Evolutionary conservation across 2,888 invertebrate species (phyloP), one percentile per base, ranked within the genome.

Genomic region (Lithophane socia): DNA sequence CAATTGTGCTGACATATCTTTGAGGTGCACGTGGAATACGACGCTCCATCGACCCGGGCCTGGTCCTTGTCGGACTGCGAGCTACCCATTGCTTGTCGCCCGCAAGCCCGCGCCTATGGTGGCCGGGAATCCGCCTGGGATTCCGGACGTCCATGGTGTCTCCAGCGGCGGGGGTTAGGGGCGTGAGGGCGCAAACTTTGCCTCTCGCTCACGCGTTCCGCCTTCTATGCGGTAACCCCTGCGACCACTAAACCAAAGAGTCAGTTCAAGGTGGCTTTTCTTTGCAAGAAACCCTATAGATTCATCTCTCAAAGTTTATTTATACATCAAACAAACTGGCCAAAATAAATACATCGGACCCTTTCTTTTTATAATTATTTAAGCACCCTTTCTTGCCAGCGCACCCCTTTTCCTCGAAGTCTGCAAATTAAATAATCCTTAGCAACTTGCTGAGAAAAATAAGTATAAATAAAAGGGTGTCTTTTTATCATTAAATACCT

Each of bases 371-470:
- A 68, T 63, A 84, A 79, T 83, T 79, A 83, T 84, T 71, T 72
- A 72, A 52, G 44, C 67, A 54, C 71, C 73, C 52, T 74, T 74
- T 63, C 56, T 65, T 29, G 29, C 8, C 68, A 9, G 13, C 60
- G 56, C 37, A 47, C 66, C 66, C 63, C 37, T 58, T 68, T 29
- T 74, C 60, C 56, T 58, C 66, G 52, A 71, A 52, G 65, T 63
- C 63, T 47, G 56, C 80, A 86, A 83, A 83, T 86, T 86, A 84
- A 83, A 86, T 86, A 83, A 83, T 83, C 71, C 79, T 83, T 72
- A 60, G 74, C 68, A 86, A 61, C 21, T 71, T 64, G 47, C 52
- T n/a, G 58, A 63, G 60, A 56, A 73, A 83, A 83, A 86, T 73
- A 65, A 52, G 61, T 60, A 86, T 73, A 65, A 47, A 56, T 60